Evolutionary conservation across 2,113 vertebrate genomes (phyloP).

Genomic region (Hippocampus mohnikei): DNA sequence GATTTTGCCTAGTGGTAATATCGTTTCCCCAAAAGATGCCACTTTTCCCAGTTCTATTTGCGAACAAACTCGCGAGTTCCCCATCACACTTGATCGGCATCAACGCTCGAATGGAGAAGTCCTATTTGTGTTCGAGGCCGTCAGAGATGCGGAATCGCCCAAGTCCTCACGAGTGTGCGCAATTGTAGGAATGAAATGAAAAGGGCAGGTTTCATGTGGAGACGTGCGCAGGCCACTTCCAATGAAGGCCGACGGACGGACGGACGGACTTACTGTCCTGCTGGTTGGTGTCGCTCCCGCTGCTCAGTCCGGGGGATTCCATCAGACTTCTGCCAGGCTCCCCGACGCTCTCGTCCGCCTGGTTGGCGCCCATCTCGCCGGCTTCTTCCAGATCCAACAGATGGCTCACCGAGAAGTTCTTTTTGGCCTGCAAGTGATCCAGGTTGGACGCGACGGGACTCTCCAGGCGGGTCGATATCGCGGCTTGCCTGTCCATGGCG

Average conservation of each 20-base stretch:
- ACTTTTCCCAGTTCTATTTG: too few species aligned
- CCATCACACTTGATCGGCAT: conserved; percentile 49
- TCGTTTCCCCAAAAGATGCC: too few species aligned
- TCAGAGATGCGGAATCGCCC: conserved; percentile 48
- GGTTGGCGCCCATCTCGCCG: conserved; percentile 87
- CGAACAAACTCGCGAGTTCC: too few species aligned
- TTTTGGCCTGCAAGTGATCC: conserved; percentile 93
- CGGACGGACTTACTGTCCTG: conserved; percentile 92
- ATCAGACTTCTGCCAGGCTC: conserved; percentile 88
- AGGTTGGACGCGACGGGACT: conserved; percentile 82
- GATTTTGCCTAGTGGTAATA: background rate
- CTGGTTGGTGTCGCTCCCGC: conserved; percentile 95
- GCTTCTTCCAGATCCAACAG: conserved; percentile 97
- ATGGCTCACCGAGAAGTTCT: conserved; percentile 99
- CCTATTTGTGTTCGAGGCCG: conserved; percentile 49
- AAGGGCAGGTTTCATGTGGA: background rate
- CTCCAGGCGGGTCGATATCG: conserved; percentile 86
- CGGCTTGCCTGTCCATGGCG: conserved; percentile 88
- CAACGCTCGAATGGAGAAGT: conserved; percentile 57
- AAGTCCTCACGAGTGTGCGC: conserved; percentile 23
- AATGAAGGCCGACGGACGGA: conserved; percentile 68
- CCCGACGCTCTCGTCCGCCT: conserved; percentile 84
- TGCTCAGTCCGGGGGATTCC: conserved; percentile 94
- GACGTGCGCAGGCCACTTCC: background rate
- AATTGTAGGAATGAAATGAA: background rate